Base-by-base conservation (phyloP, 2,797 vertebrate genomes). In the Vultur gryphus region DNA sequence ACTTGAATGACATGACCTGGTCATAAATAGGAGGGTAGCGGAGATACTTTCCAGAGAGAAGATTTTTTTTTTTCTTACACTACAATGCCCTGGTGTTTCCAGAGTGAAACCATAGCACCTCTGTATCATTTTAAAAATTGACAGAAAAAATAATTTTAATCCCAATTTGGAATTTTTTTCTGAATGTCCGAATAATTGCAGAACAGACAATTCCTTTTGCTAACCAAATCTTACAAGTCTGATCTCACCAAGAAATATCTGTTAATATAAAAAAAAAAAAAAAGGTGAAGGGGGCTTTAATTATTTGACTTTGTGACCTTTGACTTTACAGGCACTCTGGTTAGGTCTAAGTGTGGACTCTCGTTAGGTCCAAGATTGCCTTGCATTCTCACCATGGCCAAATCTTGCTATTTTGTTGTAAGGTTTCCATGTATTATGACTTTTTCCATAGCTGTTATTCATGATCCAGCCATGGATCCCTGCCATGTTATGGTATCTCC, bases 271-370 rank as follows among this genome's bases (percentile, higher is more conserved):
- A 29, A 3, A 2, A 18, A 62, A 10, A 20, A 8, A 16, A 58
- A 46, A 1, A 12, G 4, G 1, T 6, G 2, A 12, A 11, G 6
- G 11, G 10, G 11, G 4, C 8, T 73, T 81, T 72, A 70, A 44
- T 61, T 52, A 33, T 46, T 13, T 49, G 26, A 3, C 17, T 70
- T 71, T 44, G 8, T 54, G 13, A 43, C 44, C 24, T 59, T 39
- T 35, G 7, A 26, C 5, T 61, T 86, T n/a, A 26, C 17, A 3
- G 24, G 13, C 28, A 13, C 16, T 44, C 33, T 33, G 23, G 9
- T 29, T 16, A n/a, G 24, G 15, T 76, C 39, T 12, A 67, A 35
- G 13, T 25, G 14, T 16, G 21, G 31, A 21, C 26, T 21, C 14
- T 76, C 25, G 33, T 72, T 67, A 58, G 21, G 6, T 69, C 8